phyloP scores from a whole-genome alignment of 2,888 invertebrate species.

The Ochlodes sylvanus region DNA sequence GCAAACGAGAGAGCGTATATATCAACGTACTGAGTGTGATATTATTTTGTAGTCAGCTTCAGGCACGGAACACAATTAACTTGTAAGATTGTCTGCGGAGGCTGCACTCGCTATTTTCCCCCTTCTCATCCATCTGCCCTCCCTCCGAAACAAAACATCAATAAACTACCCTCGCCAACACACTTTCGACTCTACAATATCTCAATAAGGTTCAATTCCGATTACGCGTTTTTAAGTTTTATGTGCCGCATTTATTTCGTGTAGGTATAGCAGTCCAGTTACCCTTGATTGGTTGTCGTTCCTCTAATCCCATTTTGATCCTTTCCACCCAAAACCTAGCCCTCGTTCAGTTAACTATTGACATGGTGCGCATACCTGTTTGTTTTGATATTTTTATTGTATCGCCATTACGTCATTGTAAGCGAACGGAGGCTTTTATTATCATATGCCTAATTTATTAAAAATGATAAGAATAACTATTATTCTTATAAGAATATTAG shows the following conservation, averaged over 20 bases:
- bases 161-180: conserved; percentile 63
- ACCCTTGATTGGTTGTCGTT: conserved; percentile 89
- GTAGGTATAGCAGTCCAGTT: conserved; percentile 85
- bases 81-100: conserved; percentile 85
- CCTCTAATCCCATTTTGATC: conserved; percentile 89
- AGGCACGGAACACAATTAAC: conserved; percentile 85
- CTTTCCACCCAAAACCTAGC: conserved; percentile 86
- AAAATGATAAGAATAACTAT: no score
- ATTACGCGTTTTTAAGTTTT: conserved; percentile 66
- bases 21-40: conserved; percentile 61
- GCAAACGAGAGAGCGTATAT: conserved; percentile 39
- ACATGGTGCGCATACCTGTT: conserved; percentile 78
- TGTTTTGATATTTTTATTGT: conserved; percentile 52
- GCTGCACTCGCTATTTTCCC: conserved; percentile 78
- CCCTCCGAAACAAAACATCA: conserved; percentile 85
- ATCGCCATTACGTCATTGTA: conserved; percentile 19
- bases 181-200: conserved; percentile 53
- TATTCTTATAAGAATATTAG: no score
- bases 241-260: conserved; percentile 84
- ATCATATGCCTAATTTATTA: not conserved
- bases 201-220: conserved; percentile 52
- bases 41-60: conserved; percentile 81
- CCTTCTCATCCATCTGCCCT: conserved; percentile 79
- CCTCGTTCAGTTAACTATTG: conserved; percentile 83
- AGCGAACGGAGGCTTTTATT: not conserved